Evolutionary conservation across 2,797 vertebrate species (phyloP), one percentile per base, ranked within the genome.

Genomic region (Silurus aristotelis): DNA sequence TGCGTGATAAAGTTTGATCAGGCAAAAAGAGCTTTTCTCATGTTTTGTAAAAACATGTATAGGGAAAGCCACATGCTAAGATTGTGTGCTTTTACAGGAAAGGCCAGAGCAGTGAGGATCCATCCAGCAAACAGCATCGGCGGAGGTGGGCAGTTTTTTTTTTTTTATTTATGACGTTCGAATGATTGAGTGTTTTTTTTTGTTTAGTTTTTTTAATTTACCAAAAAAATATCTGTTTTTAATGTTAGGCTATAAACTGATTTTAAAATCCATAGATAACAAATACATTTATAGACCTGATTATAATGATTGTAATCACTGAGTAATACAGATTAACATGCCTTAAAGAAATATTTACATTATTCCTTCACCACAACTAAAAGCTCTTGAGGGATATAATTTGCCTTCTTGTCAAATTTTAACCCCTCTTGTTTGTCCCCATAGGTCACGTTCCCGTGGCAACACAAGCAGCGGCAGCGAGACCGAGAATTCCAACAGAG

Each of bases 391-490:
- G 22, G 31, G 6, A 22, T 43, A 5, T 61, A 1, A 38, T 22
- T 43, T 61, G 10, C 31, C 31, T 14, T 43, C 19, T 80, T n/a
- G 2, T 27, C 43, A 64, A 80, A 85, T 80, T 89, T 89, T 86
- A 82, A 89, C 86, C 80, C 84, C 19, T 38, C 79, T 89, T 80
- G 38, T 73, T 87, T 87, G 31, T 85, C 25, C 89, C 15, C 48
- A 66, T 85, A 97, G 96, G 87, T 96, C 96, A 14, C 94, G 95
- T 84, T 97, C 96, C 85, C 95, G 94, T 87, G 97, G 96, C 91
- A 97, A 97, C 91, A 97, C 95, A 60, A 98, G 96, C 92, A 98
- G 96, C 31, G 96, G 96, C 61, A 97, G 96, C 15, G 97, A 98
- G 87, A 97, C 96, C 0, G 97, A 97, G 92, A 97, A 95, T 91